Conservation (phyloP, 2,888 invertebrate genomes). For the Anaspis maculata region DNA sequence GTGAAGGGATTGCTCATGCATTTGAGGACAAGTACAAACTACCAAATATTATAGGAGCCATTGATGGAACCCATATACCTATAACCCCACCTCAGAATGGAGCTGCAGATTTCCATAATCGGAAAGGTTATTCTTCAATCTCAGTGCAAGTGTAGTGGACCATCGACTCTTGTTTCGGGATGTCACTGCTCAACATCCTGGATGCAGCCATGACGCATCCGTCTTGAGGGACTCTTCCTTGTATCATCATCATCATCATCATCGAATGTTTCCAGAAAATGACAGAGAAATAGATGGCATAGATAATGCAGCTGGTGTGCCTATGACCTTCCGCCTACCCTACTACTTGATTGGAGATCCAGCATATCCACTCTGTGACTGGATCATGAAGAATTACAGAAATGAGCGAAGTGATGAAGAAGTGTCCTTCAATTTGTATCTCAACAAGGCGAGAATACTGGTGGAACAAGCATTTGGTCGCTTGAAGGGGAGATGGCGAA, state of each 20-base stretch:
- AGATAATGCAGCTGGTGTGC: background rate
- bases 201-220: background rate
- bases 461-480: background rate
- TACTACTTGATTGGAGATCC: background rate
- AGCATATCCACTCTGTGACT: background rate
- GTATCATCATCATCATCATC: background rate
- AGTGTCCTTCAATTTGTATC: background rate
- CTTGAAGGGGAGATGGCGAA: background rate
- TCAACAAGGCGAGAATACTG: background rate
- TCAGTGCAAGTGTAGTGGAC: background rate
- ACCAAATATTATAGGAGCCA: background rate
- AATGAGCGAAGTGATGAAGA: background rate
- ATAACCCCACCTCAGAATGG: background rate
- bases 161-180: background rate
- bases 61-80: background rate
- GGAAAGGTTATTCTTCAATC: background rate
- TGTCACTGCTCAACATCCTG: background rate
- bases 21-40: background rate
- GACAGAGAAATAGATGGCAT: too few relatives aligned
- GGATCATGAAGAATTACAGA: background rate
- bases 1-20: background rate
- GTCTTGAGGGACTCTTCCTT: background rate
- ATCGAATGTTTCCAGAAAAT: too few relatives aligned
- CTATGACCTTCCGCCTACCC: too few relatives aligned
- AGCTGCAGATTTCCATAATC: background rate